phyloP scores from a whole-genome alignment of 2,888 invertebrate species.

The Atrina japonica region DNA sequence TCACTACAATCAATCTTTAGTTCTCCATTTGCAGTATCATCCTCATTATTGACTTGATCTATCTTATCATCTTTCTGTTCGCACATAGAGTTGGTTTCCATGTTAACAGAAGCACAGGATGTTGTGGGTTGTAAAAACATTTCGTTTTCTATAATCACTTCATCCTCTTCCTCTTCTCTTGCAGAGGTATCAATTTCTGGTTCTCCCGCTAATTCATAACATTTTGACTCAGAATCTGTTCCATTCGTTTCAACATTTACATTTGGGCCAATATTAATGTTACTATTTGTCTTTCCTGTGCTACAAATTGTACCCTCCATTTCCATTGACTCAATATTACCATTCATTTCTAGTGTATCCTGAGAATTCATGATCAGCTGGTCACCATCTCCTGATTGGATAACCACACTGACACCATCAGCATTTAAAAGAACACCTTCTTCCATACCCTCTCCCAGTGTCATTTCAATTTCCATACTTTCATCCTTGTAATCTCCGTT shows the following conservation, averaged over 20 bases:
- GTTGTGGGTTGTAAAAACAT: constrained; percentile 39
- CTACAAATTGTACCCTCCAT: background rate
- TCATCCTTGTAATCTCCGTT: constrained; percentile 23
- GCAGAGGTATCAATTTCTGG: background rate
- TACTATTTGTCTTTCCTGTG: background rate
- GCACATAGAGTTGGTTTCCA: background rate
- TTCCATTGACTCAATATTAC: constrained; percentile 43
- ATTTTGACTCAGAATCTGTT: constrained; percentile 1
- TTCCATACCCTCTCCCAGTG: constrained; percentile 21
- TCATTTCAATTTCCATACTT: constrained; percentile 17
- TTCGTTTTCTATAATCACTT: constrained; percentile 45
- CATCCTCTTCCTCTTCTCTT: constrained; percentile 24
- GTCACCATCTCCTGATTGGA: constrained; percentile 37
- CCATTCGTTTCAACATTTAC: constrained; percentile 5
- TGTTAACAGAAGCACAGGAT: background rate
- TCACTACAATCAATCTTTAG: constrained; percentile 6
- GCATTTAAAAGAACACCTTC: constrained; percentile 10
- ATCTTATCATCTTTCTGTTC: background rate
- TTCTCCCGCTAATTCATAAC: constrained; percentile 33
- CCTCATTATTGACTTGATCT: constrained; percentile 23
- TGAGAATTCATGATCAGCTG: constrained; percentile 37
- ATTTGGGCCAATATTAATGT: background rate
- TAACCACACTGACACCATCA: constrained; percentile 23
- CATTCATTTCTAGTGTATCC: constrained; percentile 26
- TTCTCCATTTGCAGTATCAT: constrained; percentile 12